These are phyloP conservation scores for Anabas testudineus DNA, from an alignment of 2,797 vertebrate genomes.

Conservation along the genomic window DNA sequence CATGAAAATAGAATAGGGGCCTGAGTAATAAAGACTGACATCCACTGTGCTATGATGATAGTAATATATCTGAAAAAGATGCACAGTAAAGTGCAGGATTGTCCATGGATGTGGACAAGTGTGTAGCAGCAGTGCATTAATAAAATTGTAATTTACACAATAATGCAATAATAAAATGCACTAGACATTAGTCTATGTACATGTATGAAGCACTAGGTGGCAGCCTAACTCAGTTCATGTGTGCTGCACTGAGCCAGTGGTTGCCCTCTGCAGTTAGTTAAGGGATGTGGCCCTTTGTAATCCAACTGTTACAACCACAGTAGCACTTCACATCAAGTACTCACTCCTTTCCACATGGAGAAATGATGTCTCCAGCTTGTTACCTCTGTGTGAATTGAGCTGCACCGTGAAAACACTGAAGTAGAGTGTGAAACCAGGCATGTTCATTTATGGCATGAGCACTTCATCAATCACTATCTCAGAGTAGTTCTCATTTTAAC, in stretches of 20 bases:
- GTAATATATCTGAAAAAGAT: too few species aligned
- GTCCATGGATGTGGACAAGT: too few species aligned
- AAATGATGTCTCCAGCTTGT: background rate
- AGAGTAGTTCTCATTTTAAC: background rate
- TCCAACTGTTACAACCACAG: background rate
- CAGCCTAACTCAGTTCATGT: slow-evolving; percentile 36
- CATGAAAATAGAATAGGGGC: too few species aligned
- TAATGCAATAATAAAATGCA: background rate
- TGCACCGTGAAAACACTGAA: background rate
- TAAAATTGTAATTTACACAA: background rate
- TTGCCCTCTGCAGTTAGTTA: background rate
- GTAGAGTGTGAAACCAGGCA: background rate
- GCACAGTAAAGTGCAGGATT: too few species aligned
- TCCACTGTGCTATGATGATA: too few species aligned
- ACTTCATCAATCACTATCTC: background rate
- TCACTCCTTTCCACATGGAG: background rate
- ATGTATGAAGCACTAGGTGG: slow-evolving; percentile 62
- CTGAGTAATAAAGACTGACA: too few species aligned
- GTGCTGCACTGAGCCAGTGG: slow-evolving; percentile 9
- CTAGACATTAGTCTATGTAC: slow-evolving; percentile 21
- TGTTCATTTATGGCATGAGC: background rate
- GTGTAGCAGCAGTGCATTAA: background rate
- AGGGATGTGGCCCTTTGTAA: background rate
- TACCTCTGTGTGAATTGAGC: background rate
- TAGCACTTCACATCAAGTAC: background rate